phyloP scores from a whole-genome alignment of 2,797 vertebrate species.

The Smutsia temminckii region DNA sequence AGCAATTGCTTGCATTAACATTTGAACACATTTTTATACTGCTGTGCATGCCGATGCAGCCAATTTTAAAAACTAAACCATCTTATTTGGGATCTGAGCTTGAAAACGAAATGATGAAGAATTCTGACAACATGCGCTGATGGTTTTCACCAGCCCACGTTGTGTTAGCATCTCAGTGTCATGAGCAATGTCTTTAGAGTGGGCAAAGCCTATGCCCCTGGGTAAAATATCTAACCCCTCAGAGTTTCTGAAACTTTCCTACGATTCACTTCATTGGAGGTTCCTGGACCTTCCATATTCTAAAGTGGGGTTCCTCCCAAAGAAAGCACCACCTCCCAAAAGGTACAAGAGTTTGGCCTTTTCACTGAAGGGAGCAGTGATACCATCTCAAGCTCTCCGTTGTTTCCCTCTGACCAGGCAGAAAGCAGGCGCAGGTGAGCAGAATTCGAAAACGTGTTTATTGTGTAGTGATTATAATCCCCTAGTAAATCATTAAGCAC shows the following conservation, averaged over 20 bases:
- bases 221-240: neutral
- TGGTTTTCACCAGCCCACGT: neutral
- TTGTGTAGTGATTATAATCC: neutral
- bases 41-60: neutral
- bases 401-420: neutral
- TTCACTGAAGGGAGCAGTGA: neutral
- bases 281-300: neutral
- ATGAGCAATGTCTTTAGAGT: neutral
- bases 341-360: neutral
- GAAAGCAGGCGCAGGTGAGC: neutral
- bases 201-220: neutral
- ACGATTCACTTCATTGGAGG: neutral
- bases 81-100: conserved; percentile 6
- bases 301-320: neutral
- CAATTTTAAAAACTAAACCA: conserved; percentile 46
- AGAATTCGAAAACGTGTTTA: neutral
- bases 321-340: neutral
- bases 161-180: neutral
- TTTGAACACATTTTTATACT: conserved; percentile 44
- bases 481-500: neutral
- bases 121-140: conserved; percentile 9
- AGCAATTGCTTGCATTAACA: conserved; percentile 39
- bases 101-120: neutral
- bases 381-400: neutral
- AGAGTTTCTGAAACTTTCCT: neutral